Evolutionary conservation across 2,888 invertebrate species (phyloP), one percentile per base, ranked within the genome.

Genomic region (Acronicta aceris): DNA sequence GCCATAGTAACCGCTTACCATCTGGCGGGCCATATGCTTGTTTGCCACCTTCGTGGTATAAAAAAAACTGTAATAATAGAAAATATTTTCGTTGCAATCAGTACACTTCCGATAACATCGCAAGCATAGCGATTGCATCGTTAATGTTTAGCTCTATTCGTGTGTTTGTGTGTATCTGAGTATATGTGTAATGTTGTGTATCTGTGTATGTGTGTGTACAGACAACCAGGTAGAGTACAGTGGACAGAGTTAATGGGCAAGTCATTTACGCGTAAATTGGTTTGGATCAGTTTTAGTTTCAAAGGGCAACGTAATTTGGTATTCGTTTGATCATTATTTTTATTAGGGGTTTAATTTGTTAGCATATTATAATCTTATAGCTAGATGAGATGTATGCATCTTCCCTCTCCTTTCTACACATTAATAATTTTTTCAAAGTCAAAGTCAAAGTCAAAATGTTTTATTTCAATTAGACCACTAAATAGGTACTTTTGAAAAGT

Each of bases 71-170:
- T 7, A 27, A 27, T 27, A 30, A 30, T 9, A 30, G 0, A 9
- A 30, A 30, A 30, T 9, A 10, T 0, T 57, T 55, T 58, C 12
- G 63, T 61, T 71, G 59, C 48, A 5, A 15, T 0, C 72, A 13
- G 67, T 77, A 78, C 71, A 27, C 16, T 60, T 30, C 36, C 63
- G 57, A 73, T 78, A 76, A 56, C 56, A 64, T 65, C 67, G 54
- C 59, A 76, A 43, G 57, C 76, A 51, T 33, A 42, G 60, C 65
- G 74, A 76, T 76, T 70, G 70, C 66, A 64, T 57, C 61, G 75
- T 65, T 67, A 70, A 71, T 67, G 65, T 59, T 65, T 60, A 67
- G 64, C 56, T 17, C 53, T 67, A 59, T 66, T 66, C 66, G 51
- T 58, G 25, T 50, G 25, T 54, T 8, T 2, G 38, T 40, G 25